These are phyloP conservation scores for Tipula vernalis DNA, from an alignment of 2,888 invertebrate species.

Conservation along the genomic window DNA sequence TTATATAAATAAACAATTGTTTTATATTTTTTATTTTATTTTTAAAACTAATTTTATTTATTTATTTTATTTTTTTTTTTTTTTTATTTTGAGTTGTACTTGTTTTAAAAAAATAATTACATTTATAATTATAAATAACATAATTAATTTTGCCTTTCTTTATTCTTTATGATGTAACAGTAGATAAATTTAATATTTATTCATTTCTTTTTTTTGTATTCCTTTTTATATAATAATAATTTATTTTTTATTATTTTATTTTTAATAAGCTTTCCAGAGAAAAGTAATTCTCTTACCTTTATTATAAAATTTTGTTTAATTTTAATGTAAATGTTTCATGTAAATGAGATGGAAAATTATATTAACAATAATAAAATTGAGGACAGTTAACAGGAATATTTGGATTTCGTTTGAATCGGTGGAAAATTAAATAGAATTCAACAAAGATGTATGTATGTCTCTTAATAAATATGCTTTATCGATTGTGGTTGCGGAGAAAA, in stretches of 20 bases:
- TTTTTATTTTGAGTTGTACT: not conserved
- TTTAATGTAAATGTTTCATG: not conserved
- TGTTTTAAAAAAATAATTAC: not conserved
- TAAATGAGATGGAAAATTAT: not conserved
- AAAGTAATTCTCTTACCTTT: not conserved
- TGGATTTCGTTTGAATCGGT: not conserved
- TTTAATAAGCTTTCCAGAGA: not conserved
- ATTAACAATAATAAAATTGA: not conserved
- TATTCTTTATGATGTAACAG: not conserved
- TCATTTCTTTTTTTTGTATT: not conserved
- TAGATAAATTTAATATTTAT: not conserved
- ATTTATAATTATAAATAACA: slow-evolving; percentile 4
- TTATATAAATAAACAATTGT: not conserved
- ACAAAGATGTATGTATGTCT: not conserved
- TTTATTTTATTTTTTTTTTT: not conserved
- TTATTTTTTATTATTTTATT: not conserved
- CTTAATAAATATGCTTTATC: not conserved
- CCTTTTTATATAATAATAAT: not conserved
- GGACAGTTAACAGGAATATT: not conserved
- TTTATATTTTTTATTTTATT: not conserved
- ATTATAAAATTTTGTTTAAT: not conserved
- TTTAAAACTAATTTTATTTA: not conserved
- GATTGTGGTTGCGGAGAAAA: not conserved
- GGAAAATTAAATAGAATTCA: not conserved
- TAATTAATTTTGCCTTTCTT: not conserved